Evolutionary conservation across 1,140 invertebrate genomes (phyloP).

Genomic region (Epicauta chinensis): DNA sequence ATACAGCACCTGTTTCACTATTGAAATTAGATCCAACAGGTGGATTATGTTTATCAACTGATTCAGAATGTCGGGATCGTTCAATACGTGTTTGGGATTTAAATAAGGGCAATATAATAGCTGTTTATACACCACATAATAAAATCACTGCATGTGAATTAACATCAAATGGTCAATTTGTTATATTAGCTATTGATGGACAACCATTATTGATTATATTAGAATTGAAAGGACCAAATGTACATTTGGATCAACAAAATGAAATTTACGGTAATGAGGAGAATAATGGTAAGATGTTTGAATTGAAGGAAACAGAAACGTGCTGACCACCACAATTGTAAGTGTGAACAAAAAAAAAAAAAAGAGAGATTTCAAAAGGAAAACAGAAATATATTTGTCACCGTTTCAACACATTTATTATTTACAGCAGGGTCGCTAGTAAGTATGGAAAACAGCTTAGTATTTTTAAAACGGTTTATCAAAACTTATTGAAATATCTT

Average conservation of each 20-base stretch:
- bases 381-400: no score
- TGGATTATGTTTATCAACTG: constrained; percentile 62
- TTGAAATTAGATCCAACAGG: constrained; percentile 66
- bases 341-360: background rate
- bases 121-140: constrained; percentile 69
- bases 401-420: no score
- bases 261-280: constrained; percentile 45
- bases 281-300: constrained; percentile 47
- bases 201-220: constrained; percentile 58
- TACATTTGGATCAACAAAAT: constrained; percentile 35
- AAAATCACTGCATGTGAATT: constrained; percentile 71
- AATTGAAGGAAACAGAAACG: constrained; percentile 44
- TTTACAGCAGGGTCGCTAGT: no score
- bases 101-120: constrained; percentile 63
- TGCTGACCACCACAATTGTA: constrained; percentile 36
- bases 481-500: no score
- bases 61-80: constrained; percentile 60
- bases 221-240: constrained; percentile 50
- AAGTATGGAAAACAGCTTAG: no score
- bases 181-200: constrained; percentile 63
- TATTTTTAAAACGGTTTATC: no score
- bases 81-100: constrained; percentile 75
- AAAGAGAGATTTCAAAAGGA: no score
- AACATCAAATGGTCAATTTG: constrained; percentile 59
- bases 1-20: constrained; percentile 66